Evolutionary conservation across 2,797 vertebrate species (phyloP).

Genomic region (Acanthiza pusilla): DNA sequence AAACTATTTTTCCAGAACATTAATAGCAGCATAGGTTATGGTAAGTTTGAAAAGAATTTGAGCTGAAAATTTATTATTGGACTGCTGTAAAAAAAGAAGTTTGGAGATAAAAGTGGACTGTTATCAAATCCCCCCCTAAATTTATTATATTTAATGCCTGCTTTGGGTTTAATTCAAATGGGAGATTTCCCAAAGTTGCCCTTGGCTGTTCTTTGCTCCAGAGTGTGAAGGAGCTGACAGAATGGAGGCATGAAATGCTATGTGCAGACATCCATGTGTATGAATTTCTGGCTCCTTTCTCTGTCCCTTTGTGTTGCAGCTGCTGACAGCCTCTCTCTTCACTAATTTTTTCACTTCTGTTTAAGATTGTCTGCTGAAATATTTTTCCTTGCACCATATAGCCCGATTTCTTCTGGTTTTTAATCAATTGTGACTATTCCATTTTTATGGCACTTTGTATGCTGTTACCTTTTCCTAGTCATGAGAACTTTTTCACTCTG

Average conservation of each 20-base stretch:
- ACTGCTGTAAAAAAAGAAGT: neutral
- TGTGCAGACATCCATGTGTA: neutral
- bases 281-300: neutral
- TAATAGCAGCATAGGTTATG: neutral
- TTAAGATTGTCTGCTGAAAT: neutral
- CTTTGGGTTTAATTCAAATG: neutral
- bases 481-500: neutral
- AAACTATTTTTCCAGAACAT: neutral
- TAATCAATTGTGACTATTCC: neutral
- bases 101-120: neutral
- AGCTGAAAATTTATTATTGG: neutral
- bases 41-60: neutral
- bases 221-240: neutral
- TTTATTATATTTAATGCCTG: neutral
- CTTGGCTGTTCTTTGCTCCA: neutral
- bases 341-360: neutral
- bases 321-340: neutral
- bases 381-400: neutral
- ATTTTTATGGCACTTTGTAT: neutral
- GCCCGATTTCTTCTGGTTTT: neutral
- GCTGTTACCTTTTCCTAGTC: neutral
- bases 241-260: neutral
- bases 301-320: neutral
- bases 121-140: accelerated
- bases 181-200: neutral